phyloP scores from a whole-genome alignment of 1,140 invertebrate species.

The Ceratoteleas bidentatus region DNA sequence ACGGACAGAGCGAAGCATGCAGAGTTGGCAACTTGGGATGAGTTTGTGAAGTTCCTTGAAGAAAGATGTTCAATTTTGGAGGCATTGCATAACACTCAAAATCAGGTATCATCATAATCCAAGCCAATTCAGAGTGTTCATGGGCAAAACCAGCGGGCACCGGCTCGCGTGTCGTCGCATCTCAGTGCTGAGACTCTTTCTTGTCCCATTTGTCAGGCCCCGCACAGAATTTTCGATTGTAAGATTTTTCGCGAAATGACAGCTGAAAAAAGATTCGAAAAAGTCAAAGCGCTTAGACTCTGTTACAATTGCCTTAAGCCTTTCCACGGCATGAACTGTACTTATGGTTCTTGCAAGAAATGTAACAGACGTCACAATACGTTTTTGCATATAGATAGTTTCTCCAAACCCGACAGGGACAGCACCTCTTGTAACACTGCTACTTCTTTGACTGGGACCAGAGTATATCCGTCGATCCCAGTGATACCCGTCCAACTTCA shows the following conservation, averaged over 20 bases:
- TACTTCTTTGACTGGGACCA: too few relatives aligned
- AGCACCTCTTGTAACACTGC: too few relatives aligned
- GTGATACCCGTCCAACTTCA: background rate
- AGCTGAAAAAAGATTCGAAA: constrained; percentile 8
- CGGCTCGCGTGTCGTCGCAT: background rate
- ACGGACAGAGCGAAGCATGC: constrained; percentile 58
- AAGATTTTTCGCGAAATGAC: constrained; percentile 14
- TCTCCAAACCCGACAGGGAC: too few relatives aligned
- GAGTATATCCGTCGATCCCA: too few relatives aligned
- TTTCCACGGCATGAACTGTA: constrained; percentile 15
- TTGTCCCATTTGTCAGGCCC: constrained; percentile 12
- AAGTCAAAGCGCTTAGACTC: background rate
- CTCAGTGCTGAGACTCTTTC: background rate
- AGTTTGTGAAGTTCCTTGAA: constrained; percentile 23
- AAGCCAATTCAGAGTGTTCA: background rate
- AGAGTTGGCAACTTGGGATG: too few relatives aligned
- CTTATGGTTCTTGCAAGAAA: background rate
- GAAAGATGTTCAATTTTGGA: constrained; percentile 18
- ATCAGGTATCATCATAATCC: background rate
- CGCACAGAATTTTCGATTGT: constrained; percentile 5
- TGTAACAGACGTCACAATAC: constrained; percentile 14
- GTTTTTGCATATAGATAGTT: constrained; percentile 8
- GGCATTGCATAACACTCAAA: background rate
- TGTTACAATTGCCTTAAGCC: constrained; percentile 22
- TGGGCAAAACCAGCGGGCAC: background rate